Evolutionary conservation across 2,888 invertebrate genomes (phyloP).

Genomic region (Drosophila buzzatii): DNA sequence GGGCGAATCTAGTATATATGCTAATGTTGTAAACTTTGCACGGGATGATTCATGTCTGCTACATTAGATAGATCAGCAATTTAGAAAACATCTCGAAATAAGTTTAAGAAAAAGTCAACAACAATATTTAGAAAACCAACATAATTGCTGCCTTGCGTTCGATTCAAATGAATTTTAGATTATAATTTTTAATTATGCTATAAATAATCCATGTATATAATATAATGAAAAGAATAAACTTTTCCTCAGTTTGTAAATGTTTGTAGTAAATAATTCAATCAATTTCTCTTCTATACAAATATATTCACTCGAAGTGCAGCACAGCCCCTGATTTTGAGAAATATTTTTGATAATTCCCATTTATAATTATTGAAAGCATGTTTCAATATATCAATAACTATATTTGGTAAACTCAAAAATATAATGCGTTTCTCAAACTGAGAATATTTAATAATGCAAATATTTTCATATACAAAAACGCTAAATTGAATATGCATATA

Average conservation of each 20-base stretch:
- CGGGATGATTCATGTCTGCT: constrained; percentile 14
- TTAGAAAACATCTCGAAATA: constrained; percentile 5
- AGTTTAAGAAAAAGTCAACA: neutral
- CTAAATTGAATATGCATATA: neutral
- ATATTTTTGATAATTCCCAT: neutral
- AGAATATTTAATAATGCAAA: neutral
- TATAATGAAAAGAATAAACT: neutral
- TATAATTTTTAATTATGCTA: neutral
- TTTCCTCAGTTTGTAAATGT: no score
- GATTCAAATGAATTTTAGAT: neutral
- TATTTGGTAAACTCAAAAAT: neutral
- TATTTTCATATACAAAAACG: constrained; percentile 1
- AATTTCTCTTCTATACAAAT: no score
- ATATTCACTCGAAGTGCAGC: no score
- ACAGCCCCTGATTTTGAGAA: no score
- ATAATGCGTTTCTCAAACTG: neutral
- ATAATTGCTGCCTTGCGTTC: neutral
- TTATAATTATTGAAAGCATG: neutral
- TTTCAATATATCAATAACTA: neutral
- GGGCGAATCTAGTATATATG: constrained; percentile 14
- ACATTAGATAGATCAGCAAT: constrained; percentile 20
- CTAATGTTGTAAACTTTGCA: constrained; percentile 26
- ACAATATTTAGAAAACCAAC: neutral
- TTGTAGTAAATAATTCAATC: no score
- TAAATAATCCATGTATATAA: neutral